phyloP scores from a whole-genome alignment of 2,888 invertebrate species.

The Caenorhabditis sulstoni region DNA sequence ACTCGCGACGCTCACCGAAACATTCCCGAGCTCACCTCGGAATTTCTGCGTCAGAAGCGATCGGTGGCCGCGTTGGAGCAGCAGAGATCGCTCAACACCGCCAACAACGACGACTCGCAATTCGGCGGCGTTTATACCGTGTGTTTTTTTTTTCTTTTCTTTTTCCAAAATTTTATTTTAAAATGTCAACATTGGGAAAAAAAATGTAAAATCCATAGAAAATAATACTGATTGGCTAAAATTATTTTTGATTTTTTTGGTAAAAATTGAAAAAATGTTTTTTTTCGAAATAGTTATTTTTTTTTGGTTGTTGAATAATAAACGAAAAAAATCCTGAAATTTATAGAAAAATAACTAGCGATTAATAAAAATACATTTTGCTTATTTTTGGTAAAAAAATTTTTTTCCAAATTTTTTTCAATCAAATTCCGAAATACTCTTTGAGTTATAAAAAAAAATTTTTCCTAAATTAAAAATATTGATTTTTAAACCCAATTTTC shows the following conservation, averaged over 20 bases:
- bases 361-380: too few relatives aligned
- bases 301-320: background rate
- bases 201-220: too few relatives aligned
- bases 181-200: too few relatives aligned
- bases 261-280: background rate
- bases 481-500: background rate
- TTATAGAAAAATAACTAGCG: too few relatives aligned
- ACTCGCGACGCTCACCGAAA: conserved; percentile 62
- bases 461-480: background rate
- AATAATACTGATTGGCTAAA: too few relatives aligned
- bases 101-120: conserved; percentile 22
- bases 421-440: too few relatives aligned
- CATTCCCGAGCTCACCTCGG: conserved; percentile 58
- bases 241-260: too few relatives aligned
- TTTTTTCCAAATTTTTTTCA: too few relatives aligned
- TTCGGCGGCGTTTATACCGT: conserved; percentile 22
- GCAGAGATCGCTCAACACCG: conserved; percentile 16
- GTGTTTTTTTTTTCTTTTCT: background rate
- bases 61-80: conserved; percentile 41
- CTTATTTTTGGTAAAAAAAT: too few relatives aligned
- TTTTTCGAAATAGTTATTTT: conserved; percentile 1
- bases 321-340: too few relatives aligned
- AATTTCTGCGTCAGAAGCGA: conserved; percentile 46
- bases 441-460: too few relatives aligned
- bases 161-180: too few relatives aligned